Evolutionary conservation across 1,140 invertebrate genomes (phyloP), one percentile per base, ranked within the genome.

Genomic region (Micrasema minimum): DNA sequence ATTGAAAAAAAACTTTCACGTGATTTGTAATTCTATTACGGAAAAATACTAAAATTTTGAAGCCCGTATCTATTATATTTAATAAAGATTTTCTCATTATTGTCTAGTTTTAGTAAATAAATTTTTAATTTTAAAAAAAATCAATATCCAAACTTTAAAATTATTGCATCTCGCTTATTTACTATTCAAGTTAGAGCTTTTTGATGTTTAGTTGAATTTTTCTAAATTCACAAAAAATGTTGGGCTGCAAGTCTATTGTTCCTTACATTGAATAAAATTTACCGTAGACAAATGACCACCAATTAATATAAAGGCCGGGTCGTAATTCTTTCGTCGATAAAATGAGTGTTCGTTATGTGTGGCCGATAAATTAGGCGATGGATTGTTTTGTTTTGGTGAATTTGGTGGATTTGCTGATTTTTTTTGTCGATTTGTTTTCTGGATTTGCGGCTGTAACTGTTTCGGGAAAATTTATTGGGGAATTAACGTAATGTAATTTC

Each of bases 261-360:
- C 18, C 22, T 20, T 20, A 23, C 64, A 31, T 53, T 51, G 50
- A 66, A 67, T 45, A 67, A 67, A 67, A 55, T 18, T 35, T 38
- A 20, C 66, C 37, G 31, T 45, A 55, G 66, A 67, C 50, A 53
- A 57, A 67, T 67, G 59, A 64, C 59, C 59, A 6, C 9, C 59
- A 46, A 64, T 64, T 64, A 64, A 64, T 64, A 64, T 64, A 64
- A 46, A 45, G 59, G 43, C 14, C 14, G 18, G 59, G 41, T 22
- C 43, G 43, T 64, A 46, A 64, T 64, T 64, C 59, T 64, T 64
- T 64, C 23, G 3, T 41, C 59, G 59, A 64, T 64, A 46, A 64
- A 64, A 64, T 64, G 59, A 64, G 38, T 46, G 45, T 64, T 64
- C 59, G 59, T 64, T 64, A 64, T 64, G 22, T 64, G 59, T 64